Base-by-base conservation (phyloP, 2,888 invertebrate genomes). In the Sinhomidia bicolor region DNA sequence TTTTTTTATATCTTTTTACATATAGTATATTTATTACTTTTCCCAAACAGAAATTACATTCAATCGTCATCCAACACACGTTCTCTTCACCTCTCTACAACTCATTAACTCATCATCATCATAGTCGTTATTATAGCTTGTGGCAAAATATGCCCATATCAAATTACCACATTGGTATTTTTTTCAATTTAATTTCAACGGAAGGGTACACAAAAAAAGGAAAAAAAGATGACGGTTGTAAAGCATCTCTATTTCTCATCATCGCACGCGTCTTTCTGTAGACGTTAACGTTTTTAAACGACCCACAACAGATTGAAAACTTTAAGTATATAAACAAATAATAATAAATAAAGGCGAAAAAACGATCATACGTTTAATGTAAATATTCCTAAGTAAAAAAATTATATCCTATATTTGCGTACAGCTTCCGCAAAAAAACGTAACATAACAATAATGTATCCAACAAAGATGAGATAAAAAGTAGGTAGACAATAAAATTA, bases 401-500 rank as follows among this genome's bases (percentile, higher is more conserved):
- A n/a, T n/a, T n/a, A 51, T 10, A 9, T 54, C 51, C 68, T 62
- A 82, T 68, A 26, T 82, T 17, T 23, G 17, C 51, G n/a, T n/a
- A n/a, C 82, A 26, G 7, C 51, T 68, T 82, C 20, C 32, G 82
- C 47, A 62, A 68, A 82, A 23, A 65, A 32, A 68, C n/a, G 32
- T 12, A 26, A 36, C 54, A 65, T n/a, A n/a, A n/a, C n/a, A n/a
- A n/a, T n/a, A n/a, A n/a, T n/a, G n/a, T n/a, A n/a, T n/a, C n/a
- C n/a, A n/a, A n/a, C n/a, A 65, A 36, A 57, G 32, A 81, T 47
- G 44, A 26, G 62, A 60, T 32, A 83, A 71, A 71, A 83, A 83
- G 54, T 83, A 71, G 54, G 54, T 41, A 83, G 51, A 57, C 78
- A 78, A 80, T 80, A 80, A 84, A 74, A 84, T 60, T 23, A 54